Conservation (phyloP, 2,113 vertebrate species). For the Catagonus wagneri region DNA sequence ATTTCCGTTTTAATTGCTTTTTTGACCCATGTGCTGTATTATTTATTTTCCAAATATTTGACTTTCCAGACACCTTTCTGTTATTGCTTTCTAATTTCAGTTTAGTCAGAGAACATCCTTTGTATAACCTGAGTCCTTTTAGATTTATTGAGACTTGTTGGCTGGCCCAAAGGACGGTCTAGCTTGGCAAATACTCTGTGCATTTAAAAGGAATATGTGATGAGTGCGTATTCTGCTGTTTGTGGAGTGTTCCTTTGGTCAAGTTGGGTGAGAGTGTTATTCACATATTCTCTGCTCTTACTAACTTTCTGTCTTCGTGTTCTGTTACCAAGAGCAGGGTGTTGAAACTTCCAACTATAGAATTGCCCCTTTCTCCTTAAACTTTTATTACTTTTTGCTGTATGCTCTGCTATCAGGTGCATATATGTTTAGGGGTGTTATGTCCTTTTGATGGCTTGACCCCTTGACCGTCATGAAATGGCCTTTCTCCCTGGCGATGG, state of each 20-base stretch:
- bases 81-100: not conserved
- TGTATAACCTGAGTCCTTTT: not conserved
- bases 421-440: accelerated
- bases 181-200: not conserved
- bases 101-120: not conserved
- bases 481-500: not conserved
- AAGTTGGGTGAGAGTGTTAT: not conserved
- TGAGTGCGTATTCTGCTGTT: accelerated
- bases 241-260: accelerated
- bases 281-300: accelerated
- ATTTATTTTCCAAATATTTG: not conserved
- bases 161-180: not conserved
- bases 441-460: not conserved
- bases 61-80: not conserved
- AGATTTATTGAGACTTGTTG: not conserved
- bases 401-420: accelerated
- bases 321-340: not conserved
- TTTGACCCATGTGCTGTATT: not conserved
- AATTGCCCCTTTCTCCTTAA: not conserved
- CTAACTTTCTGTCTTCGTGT: not conserved
- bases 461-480: accelerated
- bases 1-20: not conserved
- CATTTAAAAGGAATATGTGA: not conserved
- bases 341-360: not conserved
- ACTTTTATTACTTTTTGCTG: not conserved